A percentile compares a stretch with the other conserved stretches of the same genome.
Evolutionary conservation across 2,797 vertebrate genomes (phyloP).

Genomic region (Acanthopagrus latus): DNA sequence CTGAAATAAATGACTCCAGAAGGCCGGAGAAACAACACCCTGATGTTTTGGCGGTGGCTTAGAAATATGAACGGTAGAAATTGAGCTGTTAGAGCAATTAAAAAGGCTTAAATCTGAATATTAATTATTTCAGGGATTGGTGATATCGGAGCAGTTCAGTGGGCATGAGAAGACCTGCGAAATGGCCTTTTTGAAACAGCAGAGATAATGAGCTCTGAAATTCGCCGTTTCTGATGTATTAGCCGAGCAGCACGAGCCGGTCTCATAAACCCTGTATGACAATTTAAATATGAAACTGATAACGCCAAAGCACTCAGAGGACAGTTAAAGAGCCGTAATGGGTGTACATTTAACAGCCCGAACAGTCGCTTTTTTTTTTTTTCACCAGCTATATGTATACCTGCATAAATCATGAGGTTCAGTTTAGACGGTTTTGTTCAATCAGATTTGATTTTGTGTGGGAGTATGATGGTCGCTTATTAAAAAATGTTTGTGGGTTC

Average conservation of each 20-base stretch:
- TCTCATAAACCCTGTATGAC: constrained; percentile 51
- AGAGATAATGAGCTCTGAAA: constrained; percentile 71
- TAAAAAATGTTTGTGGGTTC: background rate
- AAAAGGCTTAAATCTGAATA: constrained; percentile 66
- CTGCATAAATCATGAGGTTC: background rate
- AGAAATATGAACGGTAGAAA: constrained; percentile 56
- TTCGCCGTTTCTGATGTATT: constrained; percentile 64
- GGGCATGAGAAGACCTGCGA: constrained; percentile 59
- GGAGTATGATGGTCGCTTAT: background rate
- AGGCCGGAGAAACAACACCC: constrained; percentile 50
- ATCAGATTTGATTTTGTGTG: background rate
- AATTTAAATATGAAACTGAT: constrained; percentile 62
- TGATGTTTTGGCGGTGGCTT: constrained; percentile 40
- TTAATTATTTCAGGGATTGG: constrained; percentile 71
- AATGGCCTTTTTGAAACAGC: constrained; percentile 65
- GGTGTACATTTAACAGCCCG: constrained; percentile 24
- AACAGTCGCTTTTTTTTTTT: background rate
- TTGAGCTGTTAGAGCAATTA: constrained; percentile 66
- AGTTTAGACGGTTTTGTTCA: background rate
- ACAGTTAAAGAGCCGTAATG: constrained; percentile 27
- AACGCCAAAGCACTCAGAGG: constrained; percentile 63
- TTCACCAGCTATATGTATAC: background rate
- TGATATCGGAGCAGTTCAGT: constrained; percentile 63
- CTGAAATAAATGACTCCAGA: constrained; percentile 51
- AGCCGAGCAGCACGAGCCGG: constrained; percentile 46